Conservation (phyloP, 2,888 invertebrate species). For the Galeopsomyia nigrocyanea region DNA sequence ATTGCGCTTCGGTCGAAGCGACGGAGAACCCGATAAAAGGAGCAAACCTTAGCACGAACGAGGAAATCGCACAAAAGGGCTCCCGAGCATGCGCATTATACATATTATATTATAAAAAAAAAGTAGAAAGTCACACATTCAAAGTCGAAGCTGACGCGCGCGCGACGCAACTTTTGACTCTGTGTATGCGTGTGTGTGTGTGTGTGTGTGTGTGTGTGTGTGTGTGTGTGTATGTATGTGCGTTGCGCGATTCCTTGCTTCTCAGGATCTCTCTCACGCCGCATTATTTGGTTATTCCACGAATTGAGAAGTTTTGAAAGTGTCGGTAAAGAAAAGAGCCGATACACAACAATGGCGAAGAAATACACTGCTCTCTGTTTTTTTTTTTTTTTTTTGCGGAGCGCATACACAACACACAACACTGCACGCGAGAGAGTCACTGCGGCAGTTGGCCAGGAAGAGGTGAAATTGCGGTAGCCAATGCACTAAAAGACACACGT, state of each 20-base stretch:
- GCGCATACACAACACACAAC: no score
- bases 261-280: no score
- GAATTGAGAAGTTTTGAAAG: no score
- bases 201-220: neutral
- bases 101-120: neutral
- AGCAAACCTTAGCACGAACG: no score
- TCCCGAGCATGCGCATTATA: neutral
- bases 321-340: no score
- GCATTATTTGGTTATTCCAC: no score
- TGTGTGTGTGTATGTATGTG: neutral
- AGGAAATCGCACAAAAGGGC: conserved; percentile 8
- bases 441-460: conserved; percentile 45
- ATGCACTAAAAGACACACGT: neutral
- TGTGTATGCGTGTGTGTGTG: neutral
- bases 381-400: no score
- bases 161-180: neutral
- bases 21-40: neutral
- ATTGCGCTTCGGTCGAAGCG: conserved; percentile 8
- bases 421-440: neutral
- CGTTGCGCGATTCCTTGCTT: no score
- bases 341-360: no score
- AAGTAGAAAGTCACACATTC: conserved; percentile 7
- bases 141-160: neutral
- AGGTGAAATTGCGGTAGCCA: conserved; percentile 36
- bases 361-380: no score